Base-by-base conservation (phyloP, 2,888 invertebrate genomes). In the Syrista parreyssii region DNA sequence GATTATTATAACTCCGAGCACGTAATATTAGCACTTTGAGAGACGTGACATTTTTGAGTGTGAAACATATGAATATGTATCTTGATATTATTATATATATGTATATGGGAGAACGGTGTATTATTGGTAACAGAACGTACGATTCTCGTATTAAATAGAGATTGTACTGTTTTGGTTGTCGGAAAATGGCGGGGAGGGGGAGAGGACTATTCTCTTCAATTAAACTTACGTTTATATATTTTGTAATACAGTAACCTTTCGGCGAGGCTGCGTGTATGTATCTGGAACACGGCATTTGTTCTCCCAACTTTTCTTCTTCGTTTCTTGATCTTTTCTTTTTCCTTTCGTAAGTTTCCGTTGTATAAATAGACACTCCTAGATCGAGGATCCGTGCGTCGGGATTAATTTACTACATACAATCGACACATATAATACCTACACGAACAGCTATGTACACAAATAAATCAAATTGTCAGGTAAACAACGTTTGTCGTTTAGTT, bases 351-450 rank as follows among this genome's bases (percentile, higher is more conserved):
- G 23, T 55, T 23, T 23, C 55, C 23, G 55, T 55, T 23, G 55
- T 23, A 23, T 55, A 55, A 23, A 55, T 55, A 55, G 55, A 55
- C 55, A 55, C 55, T 23, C 23, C 55, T 2, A 55, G 23, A 55
- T 55, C 55, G 9, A 23, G 55, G 9, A 55, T 55, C 23, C 55
- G 55, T 55, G 55, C 23, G 55, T 55, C 55, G 23, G 23, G 55
- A 55, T 55, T 55, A 55, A 55, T 23, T 55, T 55, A 55, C 23
- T 55, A 55, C 23, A 55, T 55, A 55, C 55, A 55, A 55, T 55
- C 23, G 23, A 55, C 33, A 73, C 73, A 31, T 76, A 31, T 73
- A 23, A 73, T 73, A 40, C 73, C 68, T 76, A 74, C 31, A 55
- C 55, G 55, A 40, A 55, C 55, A 55, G 71, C 32, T 71, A 31